A percentile compares a stretch with the other conserved stretches of the same genome.
These are phyloP conservation scores for Procavia capensis DNA, from an alignment of 2,113 vertebrate genomes.

Conservation along the genomic window DNA sequence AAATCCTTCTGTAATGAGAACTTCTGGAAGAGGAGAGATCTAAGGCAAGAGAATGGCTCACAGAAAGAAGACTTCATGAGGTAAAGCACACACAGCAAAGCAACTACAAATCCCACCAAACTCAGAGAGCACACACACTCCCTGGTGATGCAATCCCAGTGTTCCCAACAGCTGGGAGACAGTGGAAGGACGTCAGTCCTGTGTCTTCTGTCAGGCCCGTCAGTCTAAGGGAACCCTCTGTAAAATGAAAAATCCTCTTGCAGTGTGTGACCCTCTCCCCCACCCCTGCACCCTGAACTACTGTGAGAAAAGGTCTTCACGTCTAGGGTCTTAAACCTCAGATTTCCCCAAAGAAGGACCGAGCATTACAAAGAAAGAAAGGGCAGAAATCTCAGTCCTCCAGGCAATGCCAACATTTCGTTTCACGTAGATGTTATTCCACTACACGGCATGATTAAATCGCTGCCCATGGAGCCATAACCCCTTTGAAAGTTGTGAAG, in stretches of 20 bases:
- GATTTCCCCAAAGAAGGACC: neutral
- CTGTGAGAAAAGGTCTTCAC: neutral
- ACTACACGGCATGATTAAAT: neutral
- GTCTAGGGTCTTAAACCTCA: neutral
- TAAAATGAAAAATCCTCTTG: neutral
- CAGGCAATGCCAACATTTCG: neutral
- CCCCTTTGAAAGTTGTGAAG: neutral
- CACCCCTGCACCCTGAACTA: neutral
- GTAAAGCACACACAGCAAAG: neutral
- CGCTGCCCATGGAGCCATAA: neutral
- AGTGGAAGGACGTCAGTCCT: neutral
- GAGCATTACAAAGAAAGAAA: neutral
- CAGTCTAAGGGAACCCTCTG: neutral
- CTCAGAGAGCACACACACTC: neutral
- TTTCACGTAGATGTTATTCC: neutral
- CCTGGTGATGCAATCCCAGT: neutral
- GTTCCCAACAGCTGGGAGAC: neutral
- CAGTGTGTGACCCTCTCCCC: neutral
- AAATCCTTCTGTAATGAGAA: constrained; percentile 15
- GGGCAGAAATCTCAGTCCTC: neutral
- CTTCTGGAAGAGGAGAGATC: constrained; percentile 2
- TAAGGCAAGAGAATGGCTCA: neutral
- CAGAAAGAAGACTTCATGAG: constrained; percentile 35
- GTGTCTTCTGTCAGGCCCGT: too few relatives aligned
- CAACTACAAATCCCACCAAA: neutral